Conservation (phyloP, 2,797 vertebrate genomes). For the Microcaecilia unicolor region DNA sequence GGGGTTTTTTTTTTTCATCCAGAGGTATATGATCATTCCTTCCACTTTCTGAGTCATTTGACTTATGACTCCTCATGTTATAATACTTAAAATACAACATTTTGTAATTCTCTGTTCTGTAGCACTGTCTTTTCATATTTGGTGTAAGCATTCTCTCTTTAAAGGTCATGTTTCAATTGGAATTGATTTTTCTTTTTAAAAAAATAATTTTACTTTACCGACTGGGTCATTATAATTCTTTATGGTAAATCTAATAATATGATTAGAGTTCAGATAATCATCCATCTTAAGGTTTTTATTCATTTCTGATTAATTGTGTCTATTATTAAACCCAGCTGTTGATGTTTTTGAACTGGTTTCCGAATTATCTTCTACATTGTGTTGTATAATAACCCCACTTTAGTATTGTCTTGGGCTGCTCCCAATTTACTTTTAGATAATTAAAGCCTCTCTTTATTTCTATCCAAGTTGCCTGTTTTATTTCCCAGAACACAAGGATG, state of each 20-base stretch:
- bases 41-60: background rate
- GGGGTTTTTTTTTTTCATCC: too few species aligned
- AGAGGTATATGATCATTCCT: background rate
- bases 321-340: slow-evolving; percentile 62
- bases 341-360: slow-evolving; percentile 60
- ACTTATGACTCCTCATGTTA: background rate
- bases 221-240: slow-evolving; percentile 18
- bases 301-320: slow-evolving; percentile 50
- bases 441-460: slow-evolving; percentile 61
- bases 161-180: slow-evolving; percentile 11
- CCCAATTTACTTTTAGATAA: slow-evolving; percentile 66
- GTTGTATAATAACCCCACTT: slow-evolving; percentile 50
- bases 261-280: slow-evolving; percentile 49
- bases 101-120: background rate
- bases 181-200: slow-evolving; percentile 17
- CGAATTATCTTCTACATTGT: slow-evolving; percentile 59
- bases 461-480: slow-evolving; percentile 49
- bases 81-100: background rate
- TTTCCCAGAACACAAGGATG: slow-evolving; percentile 56
- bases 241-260: slow-evolving; percentile 48
- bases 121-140: background rate
- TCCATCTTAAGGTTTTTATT: slow-evolving; percentile 47
- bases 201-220: slow-evolving; percentile 20
- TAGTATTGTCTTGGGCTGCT: slow-evolving; percentile 52
- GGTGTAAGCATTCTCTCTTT: background rate